Conservation (phyloP, 2,797 vertebrate species). For the Phrynocephalus vlangalii region DNA sequence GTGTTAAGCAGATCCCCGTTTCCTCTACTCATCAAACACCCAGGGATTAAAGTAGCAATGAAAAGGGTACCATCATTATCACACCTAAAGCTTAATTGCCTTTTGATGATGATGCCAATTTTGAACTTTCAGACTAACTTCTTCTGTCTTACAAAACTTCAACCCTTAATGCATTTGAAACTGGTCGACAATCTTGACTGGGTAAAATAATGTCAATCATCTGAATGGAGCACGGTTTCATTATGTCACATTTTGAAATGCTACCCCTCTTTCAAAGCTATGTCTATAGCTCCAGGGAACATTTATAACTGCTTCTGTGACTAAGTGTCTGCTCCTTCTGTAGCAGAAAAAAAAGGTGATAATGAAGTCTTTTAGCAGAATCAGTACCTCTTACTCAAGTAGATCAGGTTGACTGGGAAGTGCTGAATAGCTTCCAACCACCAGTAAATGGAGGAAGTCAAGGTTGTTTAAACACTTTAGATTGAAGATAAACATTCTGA, state of each 20-base stretch:
- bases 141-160: not conserved
- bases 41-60: not conserved
- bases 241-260: conserved; percentile 16
- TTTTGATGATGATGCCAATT: not conserved
- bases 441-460: conserved; percentile 4
- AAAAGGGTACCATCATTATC: conserved; percentile 12
- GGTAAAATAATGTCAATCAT: conserved; percentile 28
- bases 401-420: conserved; percentile 7
- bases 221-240: not conserved
- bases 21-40: not conserved
- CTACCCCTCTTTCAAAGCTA: not conserved
- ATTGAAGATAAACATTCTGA: conserved; percentile 30
- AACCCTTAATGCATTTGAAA: not conserved
- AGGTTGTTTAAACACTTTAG: conserved; percentile 31
- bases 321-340: conserved; percentile 22
- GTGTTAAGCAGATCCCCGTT: not conserved
- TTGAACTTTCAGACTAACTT: conserved; percentile 11
- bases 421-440: conserved; percentile 22
- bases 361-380: conserved; percentile 39
- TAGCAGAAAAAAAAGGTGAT: conserved; percentile 20
- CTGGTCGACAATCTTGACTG: not conserved
- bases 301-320: conserved; percentile 33
- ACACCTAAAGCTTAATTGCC: conserved; percentile 20
- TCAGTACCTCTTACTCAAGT: conserved; percentile 6
- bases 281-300: conserved; percentile 24